These are phyloP conservation scores for Takifugu bimaculatus DNA, from an alignment of 2,113 vertebrate species.

Conservation along the genomic window DNA sequence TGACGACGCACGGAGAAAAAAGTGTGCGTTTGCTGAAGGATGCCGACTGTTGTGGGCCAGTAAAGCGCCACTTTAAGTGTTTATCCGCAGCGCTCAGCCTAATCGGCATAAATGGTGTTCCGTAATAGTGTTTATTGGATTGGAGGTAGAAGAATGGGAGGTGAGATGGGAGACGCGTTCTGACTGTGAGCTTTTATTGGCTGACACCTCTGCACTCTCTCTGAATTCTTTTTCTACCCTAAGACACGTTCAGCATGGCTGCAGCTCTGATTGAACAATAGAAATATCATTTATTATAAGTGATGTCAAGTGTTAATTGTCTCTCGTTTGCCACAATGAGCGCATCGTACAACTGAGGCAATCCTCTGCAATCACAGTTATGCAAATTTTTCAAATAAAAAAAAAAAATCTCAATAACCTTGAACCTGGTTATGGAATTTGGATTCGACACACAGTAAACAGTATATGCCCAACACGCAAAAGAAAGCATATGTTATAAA, in stretches of 20 bases:
- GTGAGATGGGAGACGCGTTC: background rate
- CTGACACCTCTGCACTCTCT: constrained; percentile 43
- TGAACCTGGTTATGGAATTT: constrained; percentile 29
- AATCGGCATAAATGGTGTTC: background rate
- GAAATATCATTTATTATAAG: constrained; percentile 4
- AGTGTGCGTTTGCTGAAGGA: constrained; percentile 29
- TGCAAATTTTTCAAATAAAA: constrained; percentile 7
- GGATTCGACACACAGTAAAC: constrained; percentile 34
- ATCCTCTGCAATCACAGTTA: constrained; percentile 3
- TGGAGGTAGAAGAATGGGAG: constrained; percentile 10
- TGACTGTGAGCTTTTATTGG: constrained; percentile 51
- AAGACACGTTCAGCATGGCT: constrained; percentile 9
- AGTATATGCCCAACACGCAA: constrained; percentile 24
- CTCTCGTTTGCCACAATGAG: constrained; percentile 16
- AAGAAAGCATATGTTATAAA: constrained; percentile 40
- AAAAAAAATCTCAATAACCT: constrained; percentile 3
- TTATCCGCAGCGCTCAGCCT: background rate
- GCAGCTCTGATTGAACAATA: constrained; percentile 4
- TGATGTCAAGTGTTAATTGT: constrained; percentile 5
- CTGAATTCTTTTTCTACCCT: background rate
- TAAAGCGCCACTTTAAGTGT: constrained; percentile 12
- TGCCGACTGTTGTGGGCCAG: constrained; percentile 10
- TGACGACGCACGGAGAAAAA: constrained; percentile 26
- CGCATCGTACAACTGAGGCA: background rate
- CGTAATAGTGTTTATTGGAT: background rate